A percentile compares a stretch with the other conserved stretches of the same genome.
These are phyloP conservation scores for Pyrochroa serraticornis DNA, from an alignment of 2,888 invertebrate genomes.

Conservation along the genomic window DNA sequence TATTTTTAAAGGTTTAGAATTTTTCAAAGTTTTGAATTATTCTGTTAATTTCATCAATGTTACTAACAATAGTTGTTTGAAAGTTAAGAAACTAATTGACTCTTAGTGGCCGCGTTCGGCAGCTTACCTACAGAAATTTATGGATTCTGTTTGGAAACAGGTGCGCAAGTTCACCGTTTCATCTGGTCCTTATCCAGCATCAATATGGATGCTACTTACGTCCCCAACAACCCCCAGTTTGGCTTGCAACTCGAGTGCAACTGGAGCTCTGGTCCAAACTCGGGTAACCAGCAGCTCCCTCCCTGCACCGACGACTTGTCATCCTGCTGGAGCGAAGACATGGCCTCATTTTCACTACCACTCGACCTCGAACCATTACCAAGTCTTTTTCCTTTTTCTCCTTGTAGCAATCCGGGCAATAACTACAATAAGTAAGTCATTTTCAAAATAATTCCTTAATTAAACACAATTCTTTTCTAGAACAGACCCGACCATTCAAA, in stretches of 20 bases:
- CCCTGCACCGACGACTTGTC: constrained; percentile 56
- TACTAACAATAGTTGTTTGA: neutral
- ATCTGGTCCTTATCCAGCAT: constrained; percentile 38
- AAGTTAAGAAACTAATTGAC: neutral
- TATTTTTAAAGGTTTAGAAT: no score
- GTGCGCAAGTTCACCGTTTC: constrained; percentile 41
- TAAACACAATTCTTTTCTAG: constrained; percentile 33
- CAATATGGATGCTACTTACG: constrained; percentile 65
- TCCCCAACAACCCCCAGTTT: constrained; percentile 73
- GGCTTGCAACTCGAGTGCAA: constrained; percentile 62
- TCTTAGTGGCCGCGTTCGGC: neutral
- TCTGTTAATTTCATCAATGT: neutral
- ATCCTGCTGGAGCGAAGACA: constrained; percentile 68
- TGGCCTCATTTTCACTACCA: constrained; percentile 84
- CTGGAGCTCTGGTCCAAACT: constrained; percentile 49
- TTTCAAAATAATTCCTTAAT: no score
- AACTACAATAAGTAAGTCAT: constrained; percentile 67
- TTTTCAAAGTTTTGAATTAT: no score
- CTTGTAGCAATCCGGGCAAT: constrained; percentile 68
- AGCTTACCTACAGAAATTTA: neutral
- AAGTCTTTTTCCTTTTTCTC: constrained; percentile 85
- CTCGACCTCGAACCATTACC: constrained; percentile 88
- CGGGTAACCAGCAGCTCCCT: constrained; percentile 47
- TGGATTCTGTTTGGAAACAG: constrained; percentile 28
- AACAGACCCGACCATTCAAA: constrained; percentile 43